A percentile compares a stretch with the other conserved stretches of the same genome.
phyloP scores from a whole-genome alignment of 2,888 invertebrate species.

The Autographa gamma region DNA sequence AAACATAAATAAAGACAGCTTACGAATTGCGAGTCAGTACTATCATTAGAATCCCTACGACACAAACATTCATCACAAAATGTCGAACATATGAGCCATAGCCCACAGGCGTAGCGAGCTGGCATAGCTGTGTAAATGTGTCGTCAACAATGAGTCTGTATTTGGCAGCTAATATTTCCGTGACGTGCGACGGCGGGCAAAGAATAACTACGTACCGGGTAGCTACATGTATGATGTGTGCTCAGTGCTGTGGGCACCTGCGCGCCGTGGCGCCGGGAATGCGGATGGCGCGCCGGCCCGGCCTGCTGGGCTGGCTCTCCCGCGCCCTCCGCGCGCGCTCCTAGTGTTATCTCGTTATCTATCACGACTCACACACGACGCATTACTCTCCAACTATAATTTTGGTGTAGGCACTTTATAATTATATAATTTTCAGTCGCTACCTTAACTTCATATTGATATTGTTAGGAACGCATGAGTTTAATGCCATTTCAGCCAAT shows the following conservation, averaged over 20 bases:
- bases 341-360: neutral
- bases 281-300: slow-evolving; percentile 18
- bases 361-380: slow-evolving; percentile 1
- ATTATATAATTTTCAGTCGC: no score
- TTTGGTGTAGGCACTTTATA: neutral
- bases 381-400: neutral
- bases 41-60: neutral
- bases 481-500: no score
- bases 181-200: slow-evolving; percentile 5
- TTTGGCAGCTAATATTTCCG: slow-evolving; percentile 15
- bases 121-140: slow-evolving; percentile 8
- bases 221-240: neutral
- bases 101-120: neutral
- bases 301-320: neutral
- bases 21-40: neutral
- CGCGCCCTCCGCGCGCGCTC: neutral
- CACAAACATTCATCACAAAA: neutral
- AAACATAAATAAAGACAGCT: neutral
- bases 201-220: neutral
- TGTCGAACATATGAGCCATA: neutral
- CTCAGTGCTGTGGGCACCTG: slow-evolving; percentile 18
- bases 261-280: slow-evolving; percentile 13
- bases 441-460: no score
- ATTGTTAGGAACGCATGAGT: no score
- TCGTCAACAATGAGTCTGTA: slow-evolving; percentile 7